Conservation (phyloP, 2,113 vertebrate genomes). For the Proterorhinus semilunaris region DNA sequence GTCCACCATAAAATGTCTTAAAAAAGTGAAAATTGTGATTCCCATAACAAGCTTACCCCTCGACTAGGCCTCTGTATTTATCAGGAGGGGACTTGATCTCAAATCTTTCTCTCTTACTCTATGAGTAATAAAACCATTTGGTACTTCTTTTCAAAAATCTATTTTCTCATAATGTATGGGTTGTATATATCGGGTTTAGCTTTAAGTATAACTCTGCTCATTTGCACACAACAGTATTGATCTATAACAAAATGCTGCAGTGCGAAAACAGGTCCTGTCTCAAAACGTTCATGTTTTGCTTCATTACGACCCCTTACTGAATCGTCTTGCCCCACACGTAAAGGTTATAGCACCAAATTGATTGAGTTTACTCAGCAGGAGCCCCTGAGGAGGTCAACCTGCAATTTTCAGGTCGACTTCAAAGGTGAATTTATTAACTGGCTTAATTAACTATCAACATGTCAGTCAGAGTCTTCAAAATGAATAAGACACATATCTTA, state of each 20-base stretch:
- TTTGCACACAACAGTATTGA: slow-evolving; percentile 31
- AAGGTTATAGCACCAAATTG: slow-evolving; percentile 6
- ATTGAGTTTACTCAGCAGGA: slow-evolving; percentile 28
- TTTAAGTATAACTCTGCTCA: neutral
- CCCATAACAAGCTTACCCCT: too few relatives aligned
- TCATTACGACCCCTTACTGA: neutral
- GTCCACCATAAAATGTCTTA: too few relatives aligned
- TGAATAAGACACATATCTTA: too few relatives aligned
- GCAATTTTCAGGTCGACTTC: slow-evolving; percentile 1
- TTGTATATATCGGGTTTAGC: too few relatives aligned
- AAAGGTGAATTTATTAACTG: slow-evolving; percentile 19
- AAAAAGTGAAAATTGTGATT: too few relatives aligned
- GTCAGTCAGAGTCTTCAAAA: neutral
- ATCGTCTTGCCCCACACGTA: neutral
- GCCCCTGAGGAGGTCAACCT: neutral
- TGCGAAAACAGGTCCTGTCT: too few relatives aligned
- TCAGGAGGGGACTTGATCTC: too few relatives aligned
- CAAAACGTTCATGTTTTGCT: neutral
- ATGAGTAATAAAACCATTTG: too few relatives aligned
- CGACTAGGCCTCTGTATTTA: too few relatives aligned
- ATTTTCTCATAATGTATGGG: too few relatives aligned
- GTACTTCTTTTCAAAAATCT: too few relatives aligned
- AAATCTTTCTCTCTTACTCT: too few relatives aligned
- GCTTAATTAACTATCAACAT: slow-evolving; percentile 13
- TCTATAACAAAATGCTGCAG: slow-evolving; percentile 20